Evolutionary conservation across 2,888 invertebrate species (phyloP).

Genomic region (Pachymerium ferrugineum): DNA sequence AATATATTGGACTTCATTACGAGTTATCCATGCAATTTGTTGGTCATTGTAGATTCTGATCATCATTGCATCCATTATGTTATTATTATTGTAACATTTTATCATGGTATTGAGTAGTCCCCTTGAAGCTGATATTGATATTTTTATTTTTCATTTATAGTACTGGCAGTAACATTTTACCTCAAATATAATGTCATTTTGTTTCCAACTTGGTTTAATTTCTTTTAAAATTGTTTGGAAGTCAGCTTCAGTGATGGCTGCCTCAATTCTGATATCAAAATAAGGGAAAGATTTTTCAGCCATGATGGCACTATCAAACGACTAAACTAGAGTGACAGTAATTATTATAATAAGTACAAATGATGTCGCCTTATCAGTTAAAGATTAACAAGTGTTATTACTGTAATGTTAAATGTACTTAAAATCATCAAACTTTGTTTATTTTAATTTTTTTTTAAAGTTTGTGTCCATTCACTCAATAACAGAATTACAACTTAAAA

Average conservation of each 20-base stretch:
- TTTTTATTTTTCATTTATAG: background rate
- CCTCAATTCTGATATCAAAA: background rate
- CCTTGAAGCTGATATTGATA: background rate
- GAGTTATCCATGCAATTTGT: background rate
- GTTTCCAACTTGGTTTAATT: background rate
- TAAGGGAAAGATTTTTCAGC: background rate
- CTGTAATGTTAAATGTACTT: no score
- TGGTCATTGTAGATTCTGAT: background rate
- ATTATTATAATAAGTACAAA: no score
- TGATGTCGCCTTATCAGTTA: no score
- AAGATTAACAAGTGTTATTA: no score
- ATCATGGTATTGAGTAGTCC: conserved; percentile 10
- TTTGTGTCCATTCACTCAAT: no score
- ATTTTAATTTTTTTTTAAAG: no score
- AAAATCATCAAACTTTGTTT: no score
- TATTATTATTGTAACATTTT: background rate
- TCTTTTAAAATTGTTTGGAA: background rate
- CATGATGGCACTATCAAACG: no score
- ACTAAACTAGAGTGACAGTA: no score
- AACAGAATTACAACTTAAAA: no score
- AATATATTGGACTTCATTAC: background rate
- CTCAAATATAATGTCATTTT: background rate
- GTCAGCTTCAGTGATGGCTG: background rate
- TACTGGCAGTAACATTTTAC: background rate
- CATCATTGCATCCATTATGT: background rate